phyloP scores from a whole-genome alignment of 2,113 vertebrate species.

The Zosterops lateralis region DNA sequence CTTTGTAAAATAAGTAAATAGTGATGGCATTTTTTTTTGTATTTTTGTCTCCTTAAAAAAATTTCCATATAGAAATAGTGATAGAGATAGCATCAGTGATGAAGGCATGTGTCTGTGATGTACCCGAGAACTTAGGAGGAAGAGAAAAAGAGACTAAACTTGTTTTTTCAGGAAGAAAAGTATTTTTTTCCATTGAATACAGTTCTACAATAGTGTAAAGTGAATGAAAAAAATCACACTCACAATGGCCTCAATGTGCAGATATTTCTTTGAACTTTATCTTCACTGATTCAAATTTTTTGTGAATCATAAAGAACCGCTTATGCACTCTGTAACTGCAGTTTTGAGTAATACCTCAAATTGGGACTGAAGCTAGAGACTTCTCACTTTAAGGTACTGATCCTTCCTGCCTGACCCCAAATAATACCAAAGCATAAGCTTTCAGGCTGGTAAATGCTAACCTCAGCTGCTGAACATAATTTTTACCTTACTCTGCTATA shows the following conservation, averaged over 20 bases:
- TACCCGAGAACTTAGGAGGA: not conserved
- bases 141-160: not conserved
- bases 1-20: not conserved
- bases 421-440: not conserved
- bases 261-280: not conserved
- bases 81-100: not conserved
- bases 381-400: not conserved
- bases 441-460: not conserved
- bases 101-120: not conserved
- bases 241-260: not conserved
- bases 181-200: not conserved
- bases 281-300: not conserved
- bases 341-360: not conserved
- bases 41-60: not conserved
- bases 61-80: not conserved
- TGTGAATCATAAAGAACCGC: not conserved
- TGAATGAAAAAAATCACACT: not conserved
- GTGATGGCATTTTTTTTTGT: not conserved
- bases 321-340: not conserved
- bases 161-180: not conserved
- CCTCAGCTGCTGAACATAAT: not conserved
- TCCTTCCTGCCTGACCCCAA: not conserved
- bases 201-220: not conserved
- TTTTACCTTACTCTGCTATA: not conserved
- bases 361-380: not conserved